Base-by-base conservation (phyloP, 2,888 invertebrate species). In the Rhingia rostrata region DNA sequence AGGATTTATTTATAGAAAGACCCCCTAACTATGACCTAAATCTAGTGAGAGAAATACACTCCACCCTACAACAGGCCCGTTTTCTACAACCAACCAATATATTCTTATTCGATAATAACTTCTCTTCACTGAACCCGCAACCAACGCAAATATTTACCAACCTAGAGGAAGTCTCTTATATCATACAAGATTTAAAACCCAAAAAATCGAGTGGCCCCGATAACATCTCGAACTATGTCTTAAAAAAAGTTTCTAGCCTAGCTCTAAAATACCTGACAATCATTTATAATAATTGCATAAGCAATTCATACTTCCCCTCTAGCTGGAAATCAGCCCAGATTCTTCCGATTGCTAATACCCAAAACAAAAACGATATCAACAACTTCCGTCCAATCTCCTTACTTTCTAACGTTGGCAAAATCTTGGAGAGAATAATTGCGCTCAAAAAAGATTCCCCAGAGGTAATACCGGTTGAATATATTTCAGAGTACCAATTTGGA, bases 201-300 rank as follows among this genome's bases (percentile, higher is more conserved):
- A 63, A 63, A 63, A 63, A 47, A 47, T 45, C 61, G 0, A 22
- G 6, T 9, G 61, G 61, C 1, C 7, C 12, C 3, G 61, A 63
- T 9, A 33, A 37, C 6, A 63, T 63, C 22, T 47, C 61, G 4
- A 63, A 63, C 35, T 63, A 35, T 12, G 35, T 47, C 1, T 35
- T 63, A 12, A 47, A 47, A 12, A 47, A 47, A 47, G 7, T 39
- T 39, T 39, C 39, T 10, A 6, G 6, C 39, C 6, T 9, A 9
- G 39, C 39, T 6, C 7, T 39, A 6, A 39, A 39, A 39, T 39
- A 39, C 10, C 39, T 39, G 39, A 39, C 39, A 39, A 39, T 39
- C 10, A 9, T 39, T 9, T 39, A 39, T 39, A 39, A 39, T 39
- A 39, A 39, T 10, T 39, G 39, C 39, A 6, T 39, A 9, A 45